phyloP scores from a whole-genome alignment of 2,888 invertebrate species.

The Watsonalla binaria region DNA sequence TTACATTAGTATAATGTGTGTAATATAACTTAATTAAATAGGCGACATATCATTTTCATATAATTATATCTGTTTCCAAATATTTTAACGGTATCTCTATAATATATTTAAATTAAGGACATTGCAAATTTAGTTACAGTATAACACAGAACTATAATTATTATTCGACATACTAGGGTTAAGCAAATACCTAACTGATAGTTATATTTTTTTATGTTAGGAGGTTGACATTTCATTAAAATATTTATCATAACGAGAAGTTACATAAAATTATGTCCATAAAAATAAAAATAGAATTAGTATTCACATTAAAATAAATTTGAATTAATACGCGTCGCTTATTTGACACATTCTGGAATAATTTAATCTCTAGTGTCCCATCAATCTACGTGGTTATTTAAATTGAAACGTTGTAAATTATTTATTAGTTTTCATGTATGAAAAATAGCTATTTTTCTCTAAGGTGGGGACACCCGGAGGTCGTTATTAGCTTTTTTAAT shows the following conservation, averaged over 20 bases:
- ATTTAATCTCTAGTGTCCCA: not conserved
- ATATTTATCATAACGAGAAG: not conserved
- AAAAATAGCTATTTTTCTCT: slow-evolving; percentile 28
- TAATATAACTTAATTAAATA: not conserved
- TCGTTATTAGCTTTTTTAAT: slow-evolving; percentile 54
- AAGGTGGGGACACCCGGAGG: slow-evolving; percentile 36
- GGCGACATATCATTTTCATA: too few species aligned
- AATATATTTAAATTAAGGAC: too few species aligned
- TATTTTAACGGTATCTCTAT: too few species aligned
- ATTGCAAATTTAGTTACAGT: too few species aligned
- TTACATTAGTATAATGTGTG: not conserved
- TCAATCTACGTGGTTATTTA: not conserved
- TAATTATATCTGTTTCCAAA: too few species aligned
- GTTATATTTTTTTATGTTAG: too few species aligned
- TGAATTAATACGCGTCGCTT: not conserved
- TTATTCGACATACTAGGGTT: too few species aligned
- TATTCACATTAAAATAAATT: slow-evolving; percentile 5
- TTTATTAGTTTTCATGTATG: slow-evolving; percentile 31
- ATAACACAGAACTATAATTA: too few species aligned
- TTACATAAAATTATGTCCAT: not conserved
- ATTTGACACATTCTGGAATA: not conserved
- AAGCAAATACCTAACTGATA: too few species aligned
- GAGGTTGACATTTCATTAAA: not conserved
- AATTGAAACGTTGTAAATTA: slow-evolving; percentile 2
- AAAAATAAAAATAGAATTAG: too few species aligned